Evolutionary conservation across 2,113 vertebrate species (phyloP).

Genomic region (Clarias gariepinus): DNA sequence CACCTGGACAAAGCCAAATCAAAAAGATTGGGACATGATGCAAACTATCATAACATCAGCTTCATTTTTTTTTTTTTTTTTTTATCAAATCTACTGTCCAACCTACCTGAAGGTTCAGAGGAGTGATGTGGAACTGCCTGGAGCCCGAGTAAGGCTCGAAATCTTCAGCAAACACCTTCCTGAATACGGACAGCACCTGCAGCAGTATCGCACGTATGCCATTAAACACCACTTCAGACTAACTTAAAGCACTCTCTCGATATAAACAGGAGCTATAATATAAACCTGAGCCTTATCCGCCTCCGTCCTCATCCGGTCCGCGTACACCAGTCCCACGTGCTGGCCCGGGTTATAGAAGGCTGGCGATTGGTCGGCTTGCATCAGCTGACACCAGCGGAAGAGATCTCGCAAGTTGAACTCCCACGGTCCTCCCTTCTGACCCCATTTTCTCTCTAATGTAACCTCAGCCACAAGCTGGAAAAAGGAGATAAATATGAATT

Average conservation of each 20-base stretch:
- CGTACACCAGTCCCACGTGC: constrained; percentile 89
- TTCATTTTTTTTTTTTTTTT: not conserved
- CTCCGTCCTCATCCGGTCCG: constrained; percentile 88
- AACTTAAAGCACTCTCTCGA: not conserved
- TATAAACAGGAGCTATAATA: not conserved
- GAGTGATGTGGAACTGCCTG: constrained; percentile 87
- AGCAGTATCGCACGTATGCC: constrained; percentile 17
- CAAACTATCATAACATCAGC: not conserved
- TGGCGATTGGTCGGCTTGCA: constrained; percentile 90
- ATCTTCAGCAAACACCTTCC: constrained; percentile 80
- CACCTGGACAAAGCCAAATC: constrained; percentile 69
- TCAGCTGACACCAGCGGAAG: constrained; percentile 98
- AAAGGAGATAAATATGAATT: too few relatives aligned
- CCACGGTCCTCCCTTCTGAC: constrained; percentile 94
- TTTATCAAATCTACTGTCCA: not conserved
- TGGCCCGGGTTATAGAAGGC: constrained; percentile 89
- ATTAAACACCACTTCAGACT: not conserved
- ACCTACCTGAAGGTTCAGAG: constrained; percentile 96
- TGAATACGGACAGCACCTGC: constrained; percentile 85
- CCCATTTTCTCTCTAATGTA: constrained; percentile 85
- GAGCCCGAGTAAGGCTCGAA: constrained; percentile 81
- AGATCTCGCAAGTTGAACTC: constrained; percentile 97
- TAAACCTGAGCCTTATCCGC: constrained; percentile 85
- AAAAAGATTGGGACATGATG: not conserved
- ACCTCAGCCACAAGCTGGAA: constrained; percentile 86